phyloP scores from a whole-genome alignment of 2,797 vertebrate species.

The Chiroxiphia lanceolata region DNA sequence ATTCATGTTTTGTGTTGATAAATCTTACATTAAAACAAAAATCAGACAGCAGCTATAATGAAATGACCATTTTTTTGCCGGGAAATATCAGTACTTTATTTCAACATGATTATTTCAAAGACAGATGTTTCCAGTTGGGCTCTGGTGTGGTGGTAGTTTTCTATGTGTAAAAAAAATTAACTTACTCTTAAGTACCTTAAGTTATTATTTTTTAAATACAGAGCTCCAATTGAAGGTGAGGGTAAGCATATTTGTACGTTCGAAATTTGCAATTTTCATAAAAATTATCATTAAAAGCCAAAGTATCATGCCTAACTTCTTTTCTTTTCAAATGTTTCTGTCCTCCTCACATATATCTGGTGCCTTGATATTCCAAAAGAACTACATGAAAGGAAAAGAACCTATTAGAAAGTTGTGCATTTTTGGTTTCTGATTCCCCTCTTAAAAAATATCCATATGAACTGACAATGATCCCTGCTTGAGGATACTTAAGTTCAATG shows the following conservation, averaged over 20 bases:
- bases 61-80: not conserved
- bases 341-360: not conserved
- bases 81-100: not conserved
- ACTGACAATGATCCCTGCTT: not conserved
- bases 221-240: not conserved
- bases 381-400: not conserved
- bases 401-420: not conserved
- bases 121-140: not conserved
- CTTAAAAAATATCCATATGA: not conserved
- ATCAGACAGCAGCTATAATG: not conserved
- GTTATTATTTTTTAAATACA: not conserved
- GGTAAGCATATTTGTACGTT: not conserved
- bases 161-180: not conserved
- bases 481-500: not conserved
- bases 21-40: not conserved
- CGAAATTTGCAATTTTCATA: not conserved
- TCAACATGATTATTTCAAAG: not conserved
- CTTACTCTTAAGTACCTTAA: not conserved
- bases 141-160: not conserved
- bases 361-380: not conserved
- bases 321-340: not conserved
- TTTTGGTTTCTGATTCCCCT: not conserved
- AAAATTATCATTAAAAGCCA: not conserved
- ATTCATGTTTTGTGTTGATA: no score
- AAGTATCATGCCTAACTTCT: not conserved